Conservation (phyloP, 2,113 vertebrate genomes). For the Oreotrochilus melanogaster region DNA sequence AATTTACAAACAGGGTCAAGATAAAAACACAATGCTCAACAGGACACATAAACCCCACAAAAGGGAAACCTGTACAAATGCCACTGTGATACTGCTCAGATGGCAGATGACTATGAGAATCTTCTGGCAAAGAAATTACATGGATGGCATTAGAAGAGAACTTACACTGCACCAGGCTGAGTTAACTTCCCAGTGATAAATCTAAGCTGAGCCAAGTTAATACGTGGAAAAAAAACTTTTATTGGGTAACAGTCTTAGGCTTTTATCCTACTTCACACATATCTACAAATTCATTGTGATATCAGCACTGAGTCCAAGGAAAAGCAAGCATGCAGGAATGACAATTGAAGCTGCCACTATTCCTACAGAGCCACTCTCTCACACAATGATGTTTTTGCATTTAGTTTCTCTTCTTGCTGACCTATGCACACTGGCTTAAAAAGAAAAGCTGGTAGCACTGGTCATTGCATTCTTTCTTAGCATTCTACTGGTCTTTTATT, state of each 20-base stretch:
- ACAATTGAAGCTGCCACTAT: not conserved
- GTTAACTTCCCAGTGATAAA: not conserved
- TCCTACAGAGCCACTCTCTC: not conserved
- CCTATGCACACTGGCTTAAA: not conserved
- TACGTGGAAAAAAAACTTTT: not conserved
- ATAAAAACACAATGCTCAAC: not conserved
- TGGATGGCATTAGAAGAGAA: not conserved
- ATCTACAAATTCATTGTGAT: not conserved
- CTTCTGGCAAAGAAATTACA: not conserved
- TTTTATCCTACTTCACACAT: not conserved
- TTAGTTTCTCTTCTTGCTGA: not conserved
- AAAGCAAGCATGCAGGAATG: not conserved
- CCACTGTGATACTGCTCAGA: not conserved
- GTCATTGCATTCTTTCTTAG: not conserved
- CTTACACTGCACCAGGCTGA: not conserved
- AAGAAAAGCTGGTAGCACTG: not conserved
- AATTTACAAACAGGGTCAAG: not conserved
- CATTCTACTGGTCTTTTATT: not conserved
- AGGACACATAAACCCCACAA: not conserved
- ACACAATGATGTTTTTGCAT: not conserved
- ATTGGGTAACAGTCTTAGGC: not conserved
- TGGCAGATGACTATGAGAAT: not conserved
- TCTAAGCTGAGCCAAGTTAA: not conserved
- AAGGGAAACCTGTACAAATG: not conserved
- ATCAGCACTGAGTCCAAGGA: not conserved